Conservation (phyloP, 2,888 invertebrate species). For the Dorcus hopei region DNA sequence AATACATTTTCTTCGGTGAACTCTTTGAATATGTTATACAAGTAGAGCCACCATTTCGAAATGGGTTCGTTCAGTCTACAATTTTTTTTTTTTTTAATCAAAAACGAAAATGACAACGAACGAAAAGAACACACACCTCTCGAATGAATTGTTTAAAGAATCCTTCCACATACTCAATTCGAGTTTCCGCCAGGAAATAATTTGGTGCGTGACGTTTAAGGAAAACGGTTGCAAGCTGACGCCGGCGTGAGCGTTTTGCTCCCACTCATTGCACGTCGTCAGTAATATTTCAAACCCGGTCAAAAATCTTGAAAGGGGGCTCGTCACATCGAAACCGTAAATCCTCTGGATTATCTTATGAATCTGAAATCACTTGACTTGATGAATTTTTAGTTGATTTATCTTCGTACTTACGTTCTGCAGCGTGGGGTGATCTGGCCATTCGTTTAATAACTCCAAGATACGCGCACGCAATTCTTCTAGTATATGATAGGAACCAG, state of each 20-base stretch:
- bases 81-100: conserved; percentile 10
- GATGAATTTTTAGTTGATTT: not conserved
- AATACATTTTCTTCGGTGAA: conserved; percentile 47
- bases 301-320: conserved; percentile 83
- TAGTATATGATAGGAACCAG: conserved; percentile 68
- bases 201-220: conserved; percentile 71
- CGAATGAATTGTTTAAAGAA: conserved; percentile 67
- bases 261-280: conserved; percentile 86
- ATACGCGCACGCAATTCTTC: conserved; percentile 62
- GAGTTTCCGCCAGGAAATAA: conserved; percentile 87
- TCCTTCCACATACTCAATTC: conserved; percentile 88
- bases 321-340: conserved; percentile 69
- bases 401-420: conserved; percentile 58
- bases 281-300: conserved; percentile 88
- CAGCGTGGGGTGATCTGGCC: conserved; percentile 89
- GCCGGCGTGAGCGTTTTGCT: conserved; percentile 81
- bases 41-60: conserved; percentile 87
- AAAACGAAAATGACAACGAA: conserved; percentile 2
- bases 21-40: conserved; percentile 70
- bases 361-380: conserved; percentile 52
- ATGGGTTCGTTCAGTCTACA: conserved; percentile 63
- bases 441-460: conserved; percentile 65
- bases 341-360: conserved; percentile 64
- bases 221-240: conserved; percentile 77
- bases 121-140: conserved; percentile 49